These are phyloP conservation scores for Aldrovandia affinis DNA, from an alignment of 2,797 vertebrate genomes.

Conservation along the genomic window DNA sequence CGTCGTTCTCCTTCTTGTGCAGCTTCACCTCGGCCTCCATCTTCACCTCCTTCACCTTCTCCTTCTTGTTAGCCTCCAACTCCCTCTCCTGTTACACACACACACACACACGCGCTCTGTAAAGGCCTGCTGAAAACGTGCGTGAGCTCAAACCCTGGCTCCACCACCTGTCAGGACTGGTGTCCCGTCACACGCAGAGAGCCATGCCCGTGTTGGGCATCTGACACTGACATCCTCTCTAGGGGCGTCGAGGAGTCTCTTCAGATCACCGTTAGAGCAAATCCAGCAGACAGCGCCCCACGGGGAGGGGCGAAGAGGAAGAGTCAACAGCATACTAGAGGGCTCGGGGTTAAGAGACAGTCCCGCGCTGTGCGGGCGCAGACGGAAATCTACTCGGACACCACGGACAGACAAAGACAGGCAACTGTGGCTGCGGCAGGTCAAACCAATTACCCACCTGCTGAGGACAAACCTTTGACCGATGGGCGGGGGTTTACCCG, in stretches of 20 bases:
- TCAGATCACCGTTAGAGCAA: conserved; percentile 12
- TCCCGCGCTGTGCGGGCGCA: neutral
- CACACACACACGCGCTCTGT: conserved; percentile 14
- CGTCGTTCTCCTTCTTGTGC: conserved; percentile 92
- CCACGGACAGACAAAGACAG: neutral
- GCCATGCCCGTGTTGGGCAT: neutral
- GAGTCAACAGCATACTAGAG: neutral
- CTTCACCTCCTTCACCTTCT: conserved; percentile 88
- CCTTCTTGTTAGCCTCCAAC: conserved; percentile 89
- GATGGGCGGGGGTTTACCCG: neutral
- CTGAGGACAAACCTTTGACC: neutral
- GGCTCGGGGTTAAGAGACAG: neutral
- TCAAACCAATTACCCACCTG: neutral
- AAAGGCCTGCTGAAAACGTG: neutral
- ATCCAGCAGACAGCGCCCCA: neutral
- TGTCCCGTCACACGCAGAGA: conserved; percentile 22
- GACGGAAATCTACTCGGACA: neutral
- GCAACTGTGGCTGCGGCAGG: neutral
- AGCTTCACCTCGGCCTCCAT: conserved; percentile 89
- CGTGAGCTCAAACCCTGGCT: neutral
- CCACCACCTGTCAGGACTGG: neutral
- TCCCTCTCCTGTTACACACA: conserved; percentile 82
- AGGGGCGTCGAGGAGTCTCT: neutral
- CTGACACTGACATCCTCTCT: neutral
- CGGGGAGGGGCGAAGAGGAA: neutral